Conservation (phyloP, 1,140 invertebrate genomes). For the Trinorchestia longiramus region DNA sequence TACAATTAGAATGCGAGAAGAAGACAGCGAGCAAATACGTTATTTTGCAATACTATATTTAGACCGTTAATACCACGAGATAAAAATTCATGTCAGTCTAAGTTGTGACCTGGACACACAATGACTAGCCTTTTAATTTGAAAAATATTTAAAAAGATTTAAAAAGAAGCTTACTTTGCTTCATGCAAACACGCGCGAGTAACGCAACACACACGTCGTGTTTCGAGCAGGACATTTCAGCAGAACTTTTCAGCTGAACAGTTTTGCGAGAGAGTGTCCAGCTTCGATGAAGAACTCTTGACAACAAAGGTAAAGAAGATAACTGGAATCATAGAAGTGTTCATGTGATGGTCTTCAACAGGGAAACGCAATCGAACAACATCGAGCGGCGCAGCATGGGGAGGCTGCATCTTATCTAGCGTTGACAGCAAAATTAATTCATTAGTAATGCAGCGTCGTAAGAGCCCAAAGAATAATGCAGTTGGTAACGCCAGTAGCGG, state of each 20-base stretch:
- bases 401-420: not conserved
- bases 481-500: conserved; percentile 44
- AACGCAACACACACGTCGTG: not conserved
- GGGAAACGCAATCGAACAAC: not conserved
- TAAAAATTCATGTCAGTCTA: not conserved
- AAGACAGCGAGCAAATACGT: not conserved
- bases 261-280: not conserved
- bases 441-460: conserved; percentile 12
- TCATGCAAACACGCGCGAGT: not conserved
- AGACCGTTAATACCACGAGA: not conserved
- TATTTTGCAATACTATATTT: not conserved
- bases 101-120: not conserved
- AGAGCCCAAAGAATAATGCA: conserved; percentile 17
- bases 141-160: not conserved
- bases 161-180: not conserved
- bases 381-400: not conserved
- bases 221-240: not conserved
- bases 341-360: not conserved
- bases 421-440: conserved; percentile 37
- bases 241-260: not conserved
- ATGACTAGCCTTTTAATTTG: not conserved
- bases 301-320: not conserved
- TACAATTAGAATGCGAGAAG: too few relatives aligned
- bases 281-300: not conserved
- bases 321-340: not conserved